A percentile compares a stretch with the other conserved stretches of the same genome.
Evolutionary conservation across 2,797 vertebrate genomes (phyloP).

Genomic region (Urosaurus nigricauda): DNA sequence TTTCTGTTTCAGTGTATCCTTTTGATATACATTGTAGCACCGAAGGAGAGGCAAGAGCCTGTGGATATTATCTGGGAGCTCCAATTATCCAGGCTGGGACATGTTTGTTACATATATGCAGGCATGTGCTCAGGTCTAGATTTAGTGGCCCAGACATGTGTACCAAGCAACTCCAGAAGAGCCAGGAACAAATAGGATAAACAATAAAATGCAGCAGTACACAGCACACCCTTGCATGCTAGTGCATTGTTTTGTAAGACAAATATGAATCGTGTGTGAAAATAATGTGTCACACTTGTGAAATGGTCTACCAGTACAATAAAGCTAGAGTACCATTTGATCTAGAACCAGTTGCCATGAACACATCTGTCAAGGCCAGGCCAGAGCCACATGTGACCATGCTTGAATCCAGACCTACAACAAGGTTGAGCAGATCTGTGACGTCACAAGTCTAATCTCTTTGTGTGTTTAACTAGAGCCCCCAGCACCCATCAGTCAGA

Average conservation of each 20-base stretch:
- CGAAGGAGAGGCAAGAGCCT: not conserved
- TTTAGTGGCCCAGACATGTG: not conserved
- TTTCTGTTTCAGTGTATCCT: not conserved
- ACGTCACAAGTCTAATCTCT: too few relatives aligned
- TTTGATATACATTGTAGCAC: not conserved
- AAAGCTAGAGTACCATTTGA: not conserved
- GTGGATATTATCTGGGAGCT: not conserved
- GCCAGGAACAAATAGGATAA: not conserved
- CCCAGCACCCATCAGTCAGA: too few relatives aligned
- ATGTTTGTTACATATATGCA: not conserved
- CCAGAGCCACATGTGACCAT: too few relatives aligned
- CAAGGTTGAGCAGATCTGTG: too few relatives aligned
- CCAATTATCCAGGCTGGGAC: not conserved
- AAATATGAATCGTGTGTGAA: not conserved
- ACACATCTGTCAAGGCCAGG: too few relatives aligned
- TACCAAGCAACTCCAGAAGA: not conserved
- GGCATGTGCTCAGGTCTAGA: not conserved
- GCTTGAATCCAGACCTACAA: too few relatives aligned
- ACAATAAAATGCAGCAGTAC: not conserved
- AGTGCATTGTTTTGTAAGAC: not conserved
- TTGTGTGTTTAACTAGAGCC: too few relatives aligned
- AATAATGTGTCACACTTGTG: not conserved
- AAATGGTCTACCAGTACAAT: not conserved
- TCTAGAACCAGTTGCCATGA: too few relatives aligned
- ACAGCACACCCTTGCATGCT: not conserved